Evolutionary conservation across 2,113 vertebrate genomes (phyloP).

Genomic region (Colaptes auratus): DNA sequence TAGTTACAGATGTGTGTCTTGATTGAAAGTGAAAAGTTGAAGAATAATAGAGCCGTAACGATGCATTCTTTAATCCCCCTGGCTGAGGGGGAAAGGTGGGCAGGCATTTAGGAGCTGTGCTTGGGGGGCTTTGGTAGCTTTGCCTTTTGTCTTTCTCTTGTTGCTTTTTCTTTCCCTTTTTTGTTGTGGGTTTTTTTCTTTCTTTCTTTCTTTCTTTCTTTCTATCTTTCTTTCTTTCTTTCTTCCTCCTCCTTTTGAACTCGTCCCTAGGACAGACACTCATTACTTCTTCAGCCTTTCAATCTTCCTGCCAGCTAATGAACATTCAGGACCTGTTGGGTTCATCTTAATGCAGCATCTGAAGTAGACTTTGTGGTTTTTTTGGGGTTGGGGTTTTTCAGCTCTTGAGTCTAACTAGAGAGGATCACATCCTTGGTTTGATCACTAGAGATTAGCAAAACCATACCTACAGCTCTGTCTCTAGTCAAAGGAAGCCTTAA

Average conservation of each 20-base stretch:
- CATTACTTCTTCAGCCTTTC: not conserved
- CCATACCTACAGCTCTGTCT: not conserved
- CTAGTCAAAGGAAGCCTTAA: not conserved
- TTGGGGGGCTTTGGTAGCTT: not conserved
- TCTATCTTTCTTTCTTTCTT: too few species aligned
- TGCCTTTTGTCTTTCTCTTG: not conserved
- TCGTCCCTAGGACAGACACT: not conserved
- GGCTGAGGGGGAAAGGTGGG: not conserved
- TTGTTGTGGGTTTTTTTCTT: too few species aligned
- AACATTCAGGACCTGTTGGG: not conserved
- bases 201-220: too few species aligned
- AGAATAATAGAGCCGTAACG: conserved; percentile 71
- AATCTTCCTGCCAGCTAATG: not conserved
- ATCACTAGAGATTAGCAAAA: conserved; percentile 48
- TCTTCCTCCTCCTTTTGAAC: too few species aligned
- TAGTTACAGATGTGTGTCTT: conserved; percentile 74
- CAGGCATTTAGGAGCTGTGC: not conserved
- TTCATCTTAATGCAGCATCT: not conserved
- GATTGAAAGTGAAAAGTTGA: conserved; percentile 78
- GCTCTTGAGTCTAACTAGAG: not conserved
- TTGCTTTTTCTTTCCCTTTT: not conserved
- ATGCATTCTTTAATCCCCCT: conserved; percentile 36
- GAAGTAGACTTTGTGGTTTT: not conserved
- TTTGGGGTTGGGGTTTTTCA: not conserved
- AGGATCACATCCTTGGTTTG: conserved; percentile 18